Percentiles rank a stretch among this genome's conserved stretches.
Evolutionary conservation across 2,888 invertebrate genomes (phyloP).

Genomic region (Tipula lateralis): DNA sequence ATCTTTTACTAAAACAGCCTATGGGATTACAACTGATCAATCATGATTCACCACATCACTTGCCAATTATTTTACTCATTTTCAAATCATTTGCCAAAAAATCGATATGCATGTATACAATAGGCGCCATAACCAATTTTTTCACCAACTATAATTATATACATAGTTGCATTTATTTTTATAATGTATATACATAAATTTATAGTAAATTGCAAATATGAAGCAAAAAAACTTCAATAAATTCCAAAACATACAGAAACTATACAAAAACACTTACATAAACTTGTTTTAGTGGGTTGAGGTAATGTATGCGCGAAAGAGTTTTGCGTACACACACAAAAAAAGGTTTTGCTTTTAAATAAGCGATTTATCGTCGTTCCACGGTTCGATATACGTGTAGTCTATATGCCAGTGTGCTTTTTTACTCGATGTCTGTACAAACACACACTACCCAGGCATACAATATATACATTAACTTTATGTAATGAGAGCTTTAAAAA

Average conservation of each 20-base stretch:
- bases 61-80: neutral
- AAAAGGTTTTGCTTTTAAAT: neutral
- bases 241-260: neutral
- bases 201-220: neutral
- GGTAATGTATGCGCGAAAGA: neutral
- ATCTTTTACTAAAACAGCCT: no score
- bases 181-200: neutral
- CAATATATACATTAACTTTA: neutral
- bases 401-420: neutral
- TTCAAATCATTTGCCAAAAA: neutral
- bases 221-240: neutral
- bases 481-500: neutral
- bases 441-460: neutral
- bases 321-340: neutral
- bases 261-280: neutral
- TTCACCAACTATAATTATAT: neutral
- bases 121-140: neutral
- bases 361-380: neutral
- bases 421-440: neutral
- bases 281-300: slow-evolving; percentile 6
- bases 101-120: neutral
- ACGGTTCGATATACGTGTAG: neutral
- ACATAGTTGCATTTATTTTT: neutral
- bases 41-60: neutral
- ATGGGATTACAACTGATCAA: neutral